Base-by-base conservation (phyloP, 2,797 vertebrate genomes). In the Periophthalmus magnuspinnatus region DNA sequence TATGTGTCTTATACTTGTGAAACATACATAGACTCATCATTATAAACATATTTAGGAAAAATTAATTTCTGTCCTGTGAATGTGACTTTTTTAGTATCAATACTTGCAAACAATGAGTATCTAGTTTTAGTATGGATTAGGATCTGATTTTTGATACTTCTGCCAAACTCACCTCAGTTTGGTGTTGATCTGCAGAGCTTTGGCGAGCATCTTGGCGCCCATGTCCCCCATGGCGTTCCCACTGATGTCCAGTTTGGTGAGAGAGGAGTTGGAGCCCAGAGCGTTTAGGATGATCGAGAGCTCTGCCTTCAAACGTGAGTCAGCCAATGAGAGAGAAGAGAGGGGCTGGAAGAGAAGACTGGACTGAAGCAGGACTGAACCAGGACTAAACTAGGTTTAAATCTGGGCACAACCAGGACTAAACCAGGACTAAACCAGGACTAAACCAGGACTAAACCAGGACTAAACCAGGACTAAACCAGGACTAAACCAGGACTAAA, bases 141-240 rank as follows among this genome's bases (percentile, higher is more conserved):
- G 28, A 28, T 28, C 28, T 28, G 28, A 28, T 28, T 28, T 28
- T 3, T 28, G 28, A 28, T 28, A 28, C 1, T 28, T 1, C 28
- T 28, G 28, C 28, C 3, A 28, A 28, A 28, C 75, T 72, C 84
- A 98, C 97, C 97, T 95, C 84, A 99, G 97, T 59, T 99, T 99
- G 67, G 95, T 96, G 93, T 99, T 99, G 91, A 99, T 97, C 92
- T 99, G 97, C 64, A 99, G 91, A 9, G 97, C 97, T 81, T 99
- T 99, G 71, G 97, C 95, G 79, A 99, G 80, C 95, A 99, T 98
- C 92, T 98, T 98, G 2, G 97, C 97, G 1, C 97, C 97, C 94
- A 99, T 95, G 88, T 99, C 97, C 0, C 97, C 97, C 97, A 99
- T 99, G 47, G 87, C 90, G 58, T 99, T 99, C 21, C 97, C 97